A percentile compares a stretch with the other conserved stretches of the same genome.
These are phyloP conservation scores for Argya squamiceps DNA, from an alignment of 2,797 vertebrate genomes.

Conservation along the genomic window DNA sequence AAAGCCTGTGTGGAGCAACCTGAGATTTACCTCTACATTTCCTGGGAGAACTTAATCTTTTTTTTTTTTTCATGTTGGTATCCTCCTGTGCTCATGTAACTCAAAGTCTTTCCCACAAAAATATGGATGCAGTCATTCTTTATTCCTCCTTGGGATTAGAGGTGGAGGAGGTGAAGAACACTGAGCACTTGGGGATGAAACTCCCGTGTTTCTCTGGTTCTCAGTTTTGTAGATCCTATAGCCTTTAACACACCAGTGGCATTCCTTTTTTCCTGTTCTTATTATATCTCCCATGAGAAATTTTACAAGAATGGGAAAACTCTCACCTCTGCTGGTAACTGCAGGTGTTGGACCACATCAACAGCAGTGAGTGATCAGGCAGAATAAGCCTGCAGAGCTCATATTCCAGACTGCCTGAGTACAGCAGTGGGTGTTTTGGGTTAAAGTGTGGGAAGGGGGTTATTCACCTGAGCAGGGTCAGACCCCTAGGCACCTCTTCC, in stretches of 20 bases:
- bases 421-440: neutral
- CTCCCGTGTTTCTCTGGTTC: neutral
- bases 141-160: neutral
- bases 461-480: neutral
- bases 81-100: neutral
- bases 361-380: neutral
- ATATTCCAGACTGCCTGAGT: neutral
- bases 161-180: neutral
- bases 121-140: neutral
- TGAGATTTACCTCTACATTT: neutral
- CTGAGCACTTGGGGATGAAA: neutral
- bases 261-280: neutral
- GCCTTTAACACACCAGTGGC: neutral
- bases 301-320: neutral
- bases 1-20: neutral
- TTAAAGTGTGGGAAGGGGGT: neutral
- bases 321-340: neutral
- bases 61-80: fast-evolving
- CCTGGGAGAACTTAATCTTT: neutral
- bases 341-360: neutral
- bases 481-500: fast-evolving
- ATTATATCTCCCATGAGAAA: neutral
- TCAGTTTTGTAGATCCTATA: neutral
- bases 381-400: neutral
- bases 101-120: neutral